phyloP scores from a whole-genome alignment of 2,797 vertebrate genomes.

The Gallinago nigripennis region DNA sequence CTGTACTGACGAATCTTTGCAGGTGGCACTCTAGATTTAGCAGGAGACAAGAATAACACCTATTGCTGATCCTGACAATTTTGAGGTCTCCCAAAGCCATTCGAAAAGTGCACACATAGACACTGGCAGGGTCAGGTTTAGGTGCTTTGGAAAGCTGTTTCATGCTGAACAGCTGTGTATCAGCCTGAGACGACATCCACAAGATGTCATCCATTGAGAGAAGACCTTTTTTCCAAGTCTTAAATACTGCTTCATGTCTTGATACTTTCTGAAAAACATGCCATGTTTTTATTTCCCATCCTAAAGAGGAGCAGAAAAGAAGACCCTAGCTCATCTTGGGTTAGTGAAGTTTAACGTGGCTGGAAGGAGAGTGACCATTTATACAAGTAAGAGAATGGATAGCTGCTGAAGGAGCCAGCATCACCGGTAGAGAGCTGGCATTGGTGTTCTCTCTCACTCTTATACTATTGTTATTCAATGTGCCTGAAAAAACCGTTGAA shows the following conservation, averaged over 20 bases:
- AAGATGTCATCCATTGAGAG: background rate
- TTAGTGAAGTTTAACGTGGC: background rate
- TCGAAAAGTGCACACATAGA: background rate
- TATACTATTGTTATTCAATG: background rate
- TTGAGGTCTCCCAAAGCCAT: background rate
- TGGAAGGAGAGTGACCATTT: background rate
- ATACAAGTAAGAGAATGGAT: background rate
- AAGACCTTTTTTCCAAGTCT: background rate
- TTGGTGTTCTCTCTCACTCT: background rate
- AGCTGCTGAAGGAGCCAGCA: background rate
- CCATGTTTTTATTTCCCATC: background rate
- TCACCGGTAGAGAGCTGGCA: background rate
- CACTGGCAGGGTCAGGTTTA: background rate
- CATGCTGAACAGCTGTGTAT: background rate
- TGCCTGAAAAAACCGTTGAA: background rate
- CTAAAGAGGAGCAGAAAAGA: background rate
- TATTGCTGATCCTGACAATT: conserved; percentile 3
- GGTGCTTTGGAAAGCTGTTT: background rate
- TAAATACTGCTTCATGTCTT: background rate
- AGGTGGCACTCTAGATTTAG: conserved; percentile 49
- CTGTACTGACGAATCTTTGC: conserved; percentile 30
- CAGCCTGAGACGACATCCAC: background rate
- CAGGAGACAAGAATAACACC: conserved; percentile 10
- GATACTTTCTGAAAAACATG: background rate
- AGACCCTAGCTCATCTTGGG: background rate